phyloP scores from a whole-genome alignment of 2,888 invertebrate species.

The Rhagium mordax region DNA sequence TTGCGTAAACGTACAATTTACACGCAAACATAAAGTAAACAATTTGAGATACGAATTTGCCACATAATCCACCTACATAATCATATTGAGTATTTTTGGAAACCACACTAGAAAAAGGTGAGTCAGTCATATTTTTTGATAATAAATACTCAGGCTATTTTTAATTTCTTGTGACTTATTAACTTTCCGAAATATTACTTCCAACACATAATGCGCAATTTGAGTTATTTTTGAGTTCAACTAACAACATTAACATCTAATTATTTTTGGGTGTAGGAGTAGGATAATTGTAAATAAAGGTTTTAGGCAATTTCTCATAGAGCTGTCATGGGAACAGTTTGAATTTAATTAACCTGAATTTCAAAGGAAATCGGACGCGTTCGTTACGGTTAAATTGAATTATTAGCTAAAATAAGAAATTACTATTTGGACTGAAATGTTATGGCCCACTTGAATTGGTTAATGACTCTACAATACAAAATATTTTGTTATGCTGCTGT shows the following conservation, averaged over 20 bases:
- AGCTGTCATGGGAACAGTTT: background rate
- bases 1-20: conserved; percentile 18
- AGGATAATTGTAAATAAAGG: background rate
- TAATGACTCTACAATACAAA: too few relatives aligned
- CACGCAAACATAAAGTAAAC: conserved; percentile 33
- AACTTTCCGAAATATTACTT: conserved; percentile 5
- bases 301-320: background rate
- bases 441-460: too few relatives aligned
- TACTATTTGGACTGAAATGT: too few relatives aligned
- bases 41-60: conserved; percentile 18
- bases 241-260: conserved; percentile 18
- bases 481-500: too few relatives aligned
- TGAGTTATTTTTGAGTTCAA: conserved; percentile 21
- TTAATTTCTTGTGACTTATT: conserved; percentile 17
- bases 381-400: background rate
- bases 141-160: conserved; percentile 5
- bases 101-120: conserved; percentile 48
- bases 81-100: conserved; percentile 52
- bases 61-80: conserved; percentile 45
- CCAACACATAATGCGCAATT: background rate
- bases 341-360: background rate
- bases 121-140: conserved; percentile 45
- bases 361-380: background rate
- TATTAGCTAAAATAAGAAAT: background rate
- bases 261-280: conserved; percentile 6